These are phyloP conservation scores for Thunnus thynnus DNA, from an alignment of 2,113 vertebrate genomes.

Conservation along the genomic window DNA sequence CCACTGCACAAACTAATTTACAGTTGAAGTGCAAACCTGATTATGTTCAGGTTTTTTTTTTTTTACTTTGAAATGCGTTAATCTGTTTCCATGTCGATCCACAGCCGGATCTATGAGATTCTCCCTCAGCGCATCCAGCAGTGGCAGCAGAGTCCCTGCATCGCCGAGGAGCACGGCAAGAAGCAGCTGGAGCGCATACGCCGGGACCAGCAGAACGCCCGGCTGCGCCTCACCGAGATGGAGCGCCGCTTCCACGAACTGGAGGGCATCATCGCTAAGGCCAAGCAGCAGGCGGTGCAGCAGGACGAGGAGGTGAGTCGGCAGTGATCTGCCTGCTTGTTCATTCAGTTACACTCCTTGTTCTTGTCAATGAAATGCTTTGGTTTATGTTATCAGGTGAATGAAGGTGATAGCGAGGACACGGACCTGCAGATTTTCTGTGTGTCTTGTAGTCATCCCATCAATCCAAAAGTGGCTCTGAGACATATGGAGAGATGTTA, in stretches of 20 bases:
- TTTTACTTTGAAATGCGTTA: not conserved
- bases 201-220: conserved; percentile 92
- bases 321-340: not conserved
- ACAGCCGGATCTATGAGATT: conserved; percentile 96
- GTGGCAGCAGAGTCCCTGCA: conserved; percentile 97
- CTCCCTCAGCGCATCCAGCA: conserved; percentile 97
- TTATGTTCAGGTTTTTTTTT: not conserved
- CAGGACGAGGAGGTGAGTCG: conserved; percentile 93
- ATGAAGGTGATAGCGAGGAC: conserved; percentile 92
- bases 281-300: conserved; percentile 94
- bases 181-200: conserved; percentile 95
- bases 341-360: not conserved
- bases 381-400: conserved; percentile 82
- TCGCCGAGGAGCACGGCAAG: conserved; percentile 95
- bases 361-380: not conserved
- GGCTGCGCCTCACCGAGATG: conserved; percentile 94
- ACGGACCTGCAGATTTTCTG: conserved; percentile 96
- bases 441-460: conserved; percentile 93
- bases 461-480: conserved; percentile 94
- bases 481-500: conserved; percentile 96
- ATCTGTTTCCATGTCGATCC: not conserved
- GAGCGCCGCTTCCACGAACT: conserved; percentile 95
- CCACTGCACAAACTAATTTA: too few species aligned
- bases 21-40: not conserved
- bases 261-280: conserved; percentile 93